phyloP scores from a whole-genome alignment of 2,888 invertebrate genomes.

The Morpho achilles region DNA sequence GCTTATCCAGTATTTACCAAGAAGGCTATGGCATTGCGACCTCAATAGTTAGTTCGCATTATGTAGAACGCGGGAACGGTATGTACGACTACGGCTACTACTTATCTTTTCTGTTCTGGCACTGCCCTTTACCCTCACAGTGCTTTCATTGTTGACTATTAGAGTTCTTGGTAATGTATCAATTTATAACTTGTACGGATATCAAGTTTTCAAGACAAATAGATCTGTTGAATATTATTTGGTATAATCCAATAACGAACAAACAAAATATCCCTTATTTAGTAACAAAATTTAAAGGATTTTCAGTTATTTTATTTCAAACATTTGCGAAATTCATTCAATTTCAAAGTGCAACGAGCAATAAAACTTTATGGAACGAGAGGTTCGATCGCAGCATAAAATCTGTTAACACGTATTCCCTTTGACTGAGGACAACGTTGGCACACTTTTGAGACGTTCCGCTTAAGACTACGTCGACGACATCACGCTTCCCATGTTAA shows the following conservation, averaged over 20 bases:
- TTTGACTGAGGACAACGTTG: constrained; percentile 55
- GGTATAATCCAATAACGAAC: neutral
- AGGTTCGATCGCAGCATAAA: constrained; percentile 22
- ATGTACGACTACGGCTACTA: constrained; percentile 33
- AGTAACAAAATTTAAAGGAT: no score
- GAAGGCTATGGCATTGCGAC: constrained; percentile 22
- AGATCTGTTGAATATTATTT: no score
- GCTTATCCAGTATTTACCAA: constrained; percentile 17
- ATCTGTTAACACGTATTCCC: constrained; percentile 44
- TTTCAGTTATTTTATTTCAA: neutral
- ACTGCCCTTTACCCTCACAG: constrained; percentile 39
- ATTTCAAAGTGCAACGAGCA: constrained; percentile 7
- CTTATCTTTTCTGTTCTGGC: constrained; percentile 52
- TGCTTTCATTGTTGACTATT: constrained; percentile 17
- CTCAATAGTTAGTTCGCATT: constrained; percentile 33
- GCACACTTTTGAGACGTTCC: constrained; percentile 67
- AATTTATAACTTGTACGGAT: constrained; percentile 5
- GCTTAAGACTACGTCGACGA: constrained; percentile 54
- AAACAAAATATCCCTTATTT: neutral
- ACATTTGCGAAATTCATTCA: neutral
- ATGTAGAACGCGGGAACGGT: constrained; percentile 72
- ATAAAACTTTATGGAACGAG: constrained; percentile 17
- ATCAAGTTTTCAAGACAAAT: neutral
- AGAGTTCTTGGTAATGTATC: constrained; percentile 1
- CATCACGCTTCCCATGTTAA: constrained; percentile 73